phyloP scores from a whole-genome alignment of 1,140 invertebrate species.

The Diabrotica virgifera region DNA sequence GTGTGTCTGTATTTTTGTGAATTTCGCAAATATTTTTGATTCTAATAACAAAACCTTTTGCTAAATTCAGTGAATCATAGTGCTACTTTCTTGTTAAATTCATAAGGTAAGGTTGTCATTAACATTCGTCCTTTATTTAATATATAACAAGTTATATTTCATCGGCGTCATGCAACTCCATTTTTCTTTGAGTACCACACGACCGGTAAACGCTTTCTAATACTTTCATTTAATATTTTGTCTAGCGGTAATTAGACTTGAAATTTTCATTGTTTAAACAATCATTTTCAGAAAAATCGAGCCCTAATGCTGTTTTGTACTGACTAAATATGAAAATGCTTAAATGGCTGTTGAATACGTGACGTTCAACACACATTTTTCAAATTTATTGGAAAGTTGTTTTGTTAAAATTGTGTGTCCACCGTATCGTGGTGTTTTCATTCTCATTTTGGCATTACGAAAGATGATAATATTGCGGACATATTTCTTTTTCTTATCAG shows the following conservation, averaged over 20 bases:
- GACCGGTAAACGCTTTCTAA: background rate
- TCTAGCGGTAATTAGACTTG: background rate
- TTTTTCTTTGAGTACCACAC: conserved; percentile 9
- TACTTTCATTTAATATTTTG: background rate
- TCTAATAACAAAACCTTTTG: conserved; percentile 7
- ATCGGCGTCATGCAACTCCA: conserved; percentile 13
- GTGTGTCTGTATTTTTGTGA: conserved; percentile 14
- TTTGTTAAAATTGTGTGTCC: background rate
- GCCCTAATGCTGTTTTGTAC: background rate
- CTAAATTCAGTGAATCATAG: background rate
- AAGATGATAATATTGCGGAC: too few species aligned
- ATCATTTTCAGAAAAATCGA: background rate
- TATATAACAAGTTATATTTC: conserved; percentile 10
- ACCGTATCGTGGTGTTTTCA: too few species aligned
- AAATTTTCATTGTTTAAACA: background rate
- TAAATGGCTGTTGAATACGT: conserved; percentile 2
- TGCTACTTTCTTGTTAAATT: conserved; percentile 4
- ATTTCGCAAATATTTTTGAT: conserved; percentile 6
- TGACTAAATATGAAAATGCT: background rate
- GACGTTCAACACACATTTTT: background rate
- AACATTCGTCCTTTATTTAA: conserved; percentile 8
- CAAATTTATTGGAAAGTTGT: background rate
- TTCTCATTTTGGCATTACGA: too few species aligned
- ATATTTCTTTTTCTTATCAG: background rate
- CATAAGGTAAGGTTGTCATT: conserved; percentile 14